A percentile compares a stretch with the other conserved stretches of the same genome.
Conservation (phyloP, 92 coral and sea anemone species). For the Isaurus tuberculatus region DNA sequence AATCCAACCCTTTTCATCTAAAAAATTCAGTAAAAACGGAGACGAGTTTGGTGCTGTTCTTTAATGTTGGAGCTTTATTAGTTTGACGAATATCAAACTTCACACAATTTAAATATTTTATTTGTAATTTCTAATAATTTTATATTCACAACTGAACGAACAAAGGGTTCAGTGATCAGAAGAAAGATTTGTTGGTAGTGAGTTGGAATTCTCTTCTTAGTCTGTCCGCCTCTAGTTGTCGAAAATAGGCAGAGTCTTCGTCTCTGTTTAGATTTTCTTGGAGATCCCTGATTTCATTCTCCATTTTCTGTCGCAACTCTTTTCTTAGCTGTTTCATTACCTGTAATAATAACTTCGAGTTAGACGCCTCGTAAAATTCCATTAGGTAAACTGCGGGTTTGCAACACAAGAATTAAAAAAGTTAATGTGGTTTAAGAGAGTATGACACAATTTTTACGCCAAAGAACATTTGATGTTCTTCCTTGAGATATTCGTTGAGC, state of each 20-base stretch:
- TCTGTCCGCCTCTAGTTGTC: constrained; percentile 96
- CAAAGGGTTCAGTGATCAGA: constrained; percentile 10
- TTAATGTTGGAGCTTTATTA: background rate
- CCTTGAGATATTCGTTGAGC: too few species aligned
- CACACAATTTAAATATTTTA: background rate
- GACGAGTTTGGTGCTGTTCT: background rate
- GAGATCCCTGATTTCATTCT: constrained; percentile 82
- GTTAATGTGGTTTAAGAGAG: too few species aligned
- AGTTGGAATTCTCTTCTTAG: constrained; percentile 89
- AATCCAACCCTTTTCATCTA: too few species aligned
- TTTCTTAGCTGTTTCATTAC: constrained; percentile 93
- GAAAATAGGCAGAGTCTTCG: constrained; percentile 96
- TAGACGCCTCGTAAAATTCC: background rate
- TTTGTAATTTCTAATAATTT: background rate
- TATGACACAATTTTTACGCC: too few species aligned
- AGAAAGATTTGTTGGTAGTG: constrained; percentile 75
- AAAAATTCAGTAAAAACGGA: too few species aligned
- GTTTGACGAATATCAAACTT: background rate
- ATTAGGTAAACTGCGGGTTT: too few species aligned
- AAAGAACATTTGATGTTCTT: too few species aligned
- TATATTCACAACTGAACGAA: background rate
- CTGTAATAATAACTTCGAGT: constrained; percentile 47
- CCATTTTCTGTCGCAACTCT: constrained; percentile 91
- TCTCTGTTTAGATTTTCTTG: constrained; percentile 95
- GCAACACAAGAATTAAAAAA: background rate